Base-by-base conservation (phyloP, 2,113 vertebrate genomes). In the Poeciliopsis prolifica region DNA sequence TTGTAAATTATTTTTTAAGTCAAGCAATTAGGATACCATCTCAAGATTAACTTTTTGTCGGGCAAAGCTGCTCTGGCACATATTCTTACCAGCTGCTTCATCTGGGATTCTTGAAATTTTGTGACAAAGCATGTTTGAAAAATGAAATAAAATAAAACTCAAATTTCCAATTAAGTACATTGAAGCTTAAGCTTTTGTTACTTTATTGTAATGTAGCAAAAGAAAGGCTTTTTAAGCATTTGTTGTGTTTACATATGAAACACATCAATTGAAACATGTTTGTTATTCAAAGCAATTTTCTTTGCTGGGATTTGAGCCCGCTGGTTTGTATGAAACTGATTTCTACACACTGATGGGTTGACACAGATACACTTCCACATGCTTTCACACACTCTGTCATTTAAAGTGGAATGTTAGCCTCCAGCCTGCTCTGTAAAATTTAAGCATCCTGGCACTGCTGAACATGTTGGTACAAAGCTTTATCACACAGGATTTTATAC, bases 391-490 rank as follows among this genome's bases (percentile, higher is more conserved):
- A 63, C 65, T 44, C n/a, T 75, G 62, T 74, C 77, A 48, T 79
- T 74, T 48, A 14, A 78, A 71, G 58, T 68, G 79, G 79, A 86
- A 87, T 87, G 70, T 86, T 79, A 82, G 87, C 86, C 88, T 89
- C 75, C 81, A 85, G 88, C 83, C 33, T 79, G 0, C 33, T 67
- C 26, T 70, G 61, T 72, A 80, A 37, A 69, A 68, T 74, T 77
- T 80, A 37, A 83, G 77, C 79, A 78, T 84, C 82, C 78, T 90
- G 88, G 89, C 87, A 88, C 51, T 70, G 79, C 85, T 64, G 65
- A 85, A 86, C 90, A 89, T 91, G 88, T 92, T 67, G 74, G 72
- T 78, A 82, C 86, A 90, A 62, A 70, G 15, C 51, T 69, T 67
- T 40, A 72, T 75, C 79, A 75, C 64, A 68, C 29, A 24, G 82